phyloP scores from a whole-genome alignment of 2,797 vertebrate genomes.

The Enteromius viviparus region DNA sequence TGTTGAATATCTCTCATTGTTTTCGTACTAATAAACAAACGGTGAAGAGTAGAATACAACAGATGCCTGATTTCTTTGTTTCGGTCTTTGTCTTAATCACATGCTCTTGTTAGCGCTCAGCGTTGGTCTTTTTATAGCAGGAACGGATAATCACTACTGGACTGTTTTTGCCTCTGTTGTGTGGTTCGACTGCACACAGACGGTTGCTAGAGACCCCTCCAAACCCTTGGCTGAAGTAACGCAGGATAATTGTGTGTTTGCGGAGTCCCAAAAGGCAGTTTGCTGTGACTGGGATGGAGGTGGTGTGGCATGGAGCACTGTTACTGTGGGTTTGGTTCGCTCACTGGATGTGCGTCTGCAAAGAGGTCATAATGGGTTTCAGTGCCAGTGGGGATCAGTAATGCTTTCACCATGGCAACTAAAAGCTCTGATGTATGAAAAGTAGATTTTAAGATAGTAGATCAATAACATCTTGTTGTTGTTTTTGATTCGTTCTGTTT shows the following conservation, averaged over 20 bases:
- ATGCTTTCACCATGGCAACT: conserved; percentile 29
- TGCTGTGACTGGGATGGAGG: conserved; percentile 35
- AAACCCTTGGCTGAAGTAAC: conserved; percentile 51
- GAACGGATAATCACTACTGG: conserved; percentile 53
- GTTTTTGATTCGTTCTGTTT: background rate
- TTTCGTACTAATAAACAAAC: background rate
- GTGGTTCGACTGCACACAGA: conserved; percentile 44
- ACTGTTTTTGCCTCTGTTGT: conserved; percentile 44
- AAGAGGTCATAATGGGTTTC: conserved; percentile 27
- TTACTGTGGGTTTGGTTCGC: conserved; percentile 10
- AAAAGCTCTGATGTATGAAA: conserved; percentile 27
- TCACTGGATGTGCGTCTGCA: background rate
- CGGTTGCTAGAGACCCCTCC: conserved; percentile 59
- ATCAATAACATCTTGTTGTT: background rate
- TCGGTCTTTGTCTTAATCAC: conserved; percentile 14
- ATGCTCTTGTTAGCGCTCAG: conserved; percentile 30
- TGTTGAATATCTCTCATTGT: background rate
- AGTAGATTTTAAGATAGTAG: conserved; percentile 35
- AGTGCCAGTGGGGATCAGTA: conserved; percentile 30
- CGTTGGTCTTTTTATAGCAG: conserved; percentile 51
- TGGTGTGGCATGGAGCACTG: conserved; percentile 11
- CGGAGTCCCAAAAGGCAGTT: conserved; percentile 47
- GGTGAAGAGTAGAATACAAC: background rate
- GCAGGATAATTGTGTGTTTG: conserved; percentile 55
- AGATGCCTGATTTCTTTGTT: conserved; percentile 26